Evolutionary conservation across 2,113 vertebrate species (phyloP).

Genomic region (Oreochromis spilurus): DNA sequence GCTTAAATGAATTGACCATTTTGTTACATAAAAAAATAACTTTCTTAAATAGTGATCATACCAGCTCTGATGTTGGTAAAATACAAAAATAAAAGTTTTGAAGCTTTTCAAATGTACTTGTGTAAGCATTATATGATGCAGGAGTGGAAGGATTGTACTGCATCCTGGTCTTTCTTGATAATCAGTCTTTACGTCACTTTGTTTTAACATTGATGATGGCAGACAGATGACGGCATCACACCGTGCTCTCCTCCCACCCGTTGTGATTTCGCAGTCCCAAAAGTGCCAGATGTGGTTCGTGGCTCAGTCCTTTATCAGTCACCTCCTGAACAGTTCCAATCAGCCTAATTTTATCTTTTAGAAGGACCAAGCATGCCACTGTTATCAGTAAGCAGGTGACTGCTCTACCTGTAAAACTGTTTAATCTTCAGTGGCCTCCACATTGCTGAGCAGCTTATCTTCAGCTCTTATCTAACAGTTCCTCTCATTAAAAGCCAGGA

Average conservation of each 20-base stretch:
- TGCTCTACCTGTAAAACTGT: conserved; percentile 2
- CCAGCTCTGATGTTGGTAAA: not conserved
- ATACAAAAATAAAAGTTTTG: not conserved
- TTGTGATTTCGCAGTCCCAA: not conserved
- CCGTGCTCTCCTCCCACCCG: not conserved
- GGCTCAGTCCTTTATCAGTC: not conserved
- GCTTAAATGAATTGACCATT: not conserved
- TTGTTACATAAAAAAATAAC: not conserved
- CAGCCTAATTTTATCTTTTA: not conserved
- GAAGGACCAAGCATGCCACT: not conserved
- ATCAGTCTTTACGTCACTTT: not conserved
- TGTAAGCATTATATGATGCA: not conserved
- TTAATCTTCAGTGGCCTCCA: conserved; percentile 6
- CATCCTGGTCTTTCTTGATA: conserved; percentile 20
- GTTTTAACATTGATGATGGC: not conserved
- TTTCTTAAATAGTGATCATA: not conserved
- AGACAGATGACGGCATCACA: conserved; percentile 14
- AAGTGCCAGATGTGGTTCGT: not conserved
- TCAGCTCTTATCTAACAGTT: not conserved
- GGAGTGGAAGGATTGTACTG: not conserved
- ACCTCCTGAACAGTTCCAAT: not conserved
- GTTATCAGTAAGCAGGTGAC: conserved; percentile 9
- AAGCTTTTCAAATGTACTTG: accelerated
- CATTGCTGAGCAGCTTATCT: conserved; percentile 19
- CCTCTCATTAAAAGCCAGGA: not conserved